Percentiles rank a stretch among this genome's conserved stretches.
Conservation (phyloP, 2,113 vertebrate genomes). For the Chascanopsetta lugubris region DNA sequence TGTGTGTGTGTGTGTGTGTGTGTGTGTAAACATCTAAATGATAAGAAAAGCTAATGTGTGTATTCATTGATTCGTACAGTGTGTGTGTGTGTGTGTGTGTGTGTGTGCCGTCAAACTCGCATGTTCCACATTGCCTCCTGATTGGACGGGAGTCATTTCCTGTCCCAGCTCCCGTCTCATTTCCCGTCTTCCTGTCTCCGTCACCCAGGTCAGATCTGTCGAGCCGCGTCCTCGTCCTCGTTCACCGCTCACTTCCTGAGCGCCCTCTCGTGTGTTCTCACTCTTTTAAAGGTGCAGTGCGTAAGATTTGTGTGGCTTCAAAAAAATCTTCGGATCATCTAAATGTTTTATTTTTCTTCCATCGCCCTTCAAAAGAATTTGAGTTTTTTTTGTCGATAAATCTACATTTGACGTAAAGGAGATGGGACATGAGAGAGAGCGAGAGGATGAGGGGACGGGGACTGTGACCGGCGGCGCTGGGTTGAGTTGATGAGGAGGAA, state of each 20-base stretch:
- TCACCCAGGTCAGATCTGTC: conserved; percentile 61
- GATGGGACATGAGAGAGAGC: conserved; percentile 19
- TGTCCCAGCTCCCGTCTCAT: conserved; percentile 63
- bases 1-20: conserved; percentile 9
- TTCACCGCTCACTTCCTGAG: conserved; percentile 47
- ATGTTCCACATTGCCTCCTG: conserved; percentile 51
- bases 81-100: neutral
- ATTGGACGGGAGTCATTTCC: conserved; percentile 70
- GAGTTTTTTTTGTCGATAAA: neutral
- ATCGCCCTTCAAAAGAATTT: too few species aligned
- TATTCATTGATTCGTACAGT: neutral
- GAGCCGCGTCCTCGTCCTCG: conserved; percentile 31
- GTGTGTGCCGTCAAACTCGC: conserved; percentile 21
- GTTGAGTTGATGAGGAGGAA: conserved; percentile 67
- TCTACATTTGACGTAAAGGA: conserved; percentile 34
- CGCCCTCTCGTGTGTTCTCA: conserved; percentile 50
- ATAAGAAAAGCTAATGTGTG: neutral
- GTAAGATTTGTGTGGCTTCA: too few species aligned
- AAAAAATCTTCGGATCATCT: too few species aligned
- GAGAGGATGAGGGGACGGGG: conserved; percentile 35
- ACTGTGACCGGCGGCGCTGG: conserved; percentile 35
- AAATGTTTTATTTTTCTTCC: too few species aligned
- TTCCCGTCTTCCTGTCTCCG: conserved; percentile 54
- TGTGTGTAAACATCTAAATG: neutral
- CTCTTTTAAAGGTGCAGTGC: too few species aligned